These are phyloP conservation scores for Busseola fusca DNA, from an alignment of 2,888 invertebrate species.

Conservation along the genomic window DNA sequence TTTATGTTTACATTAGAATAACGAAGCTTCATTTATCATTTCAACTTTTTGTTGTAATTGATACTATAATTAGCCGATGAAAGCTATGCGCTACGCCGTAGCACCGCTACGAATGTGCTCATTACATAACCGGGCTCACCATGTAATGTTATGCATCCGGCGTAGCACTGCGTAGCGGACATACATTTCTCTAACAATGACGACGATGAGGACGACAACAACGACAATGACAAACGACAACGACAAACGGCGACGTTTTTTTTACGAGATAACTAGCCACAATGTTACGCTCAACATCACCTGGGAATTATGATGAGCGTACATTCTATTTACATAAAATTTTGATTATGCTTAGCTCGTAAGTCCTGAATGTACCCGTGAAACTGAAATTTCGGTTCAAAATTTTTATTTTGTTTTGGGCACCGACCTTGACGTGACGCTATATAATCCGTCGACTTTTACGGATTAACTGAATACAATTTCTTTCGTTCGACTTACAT, in stretches of 20 bases:
- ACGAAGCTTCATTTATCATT: neutral
- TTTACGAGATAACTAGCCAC: constrained; percentile 12
- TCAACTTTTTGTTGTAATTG: neutral
- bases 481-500: neutral
- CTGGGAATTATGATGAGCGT: constrained; percentile 16
- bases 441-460: neutral
- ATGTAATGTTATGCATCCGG: constrained; percentile 24
- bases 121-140: constrained; percentile 31
- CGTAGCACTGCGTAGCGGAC: constrained; percentile 44
- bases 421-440: neutral
- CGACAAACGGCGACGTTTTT: constrained; percentile 3
- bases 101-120: constrained; percentile 46
- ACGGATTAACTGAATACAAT: neutral
- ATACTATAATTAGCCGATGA: neutral
- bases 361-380: neutral
- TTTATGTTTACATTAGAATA: neutral
- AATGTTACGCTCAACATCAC: neutral
- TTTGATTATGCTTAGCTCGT: neutral
- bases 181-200: constrained; percentile 28
- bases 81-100: constrained; percentile 39
- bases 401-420: constrained; percentile 6
- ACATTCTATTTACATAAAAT: constrained; percentile 17
- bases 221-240: too few species aligned
- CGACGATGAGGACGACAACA: too few species aligned
- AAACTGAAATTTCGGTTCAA: neutral